Base-by-base conservation (phyloP, 2,888 invertebrate genomes). In the Cephonodes hylas region DNA sequence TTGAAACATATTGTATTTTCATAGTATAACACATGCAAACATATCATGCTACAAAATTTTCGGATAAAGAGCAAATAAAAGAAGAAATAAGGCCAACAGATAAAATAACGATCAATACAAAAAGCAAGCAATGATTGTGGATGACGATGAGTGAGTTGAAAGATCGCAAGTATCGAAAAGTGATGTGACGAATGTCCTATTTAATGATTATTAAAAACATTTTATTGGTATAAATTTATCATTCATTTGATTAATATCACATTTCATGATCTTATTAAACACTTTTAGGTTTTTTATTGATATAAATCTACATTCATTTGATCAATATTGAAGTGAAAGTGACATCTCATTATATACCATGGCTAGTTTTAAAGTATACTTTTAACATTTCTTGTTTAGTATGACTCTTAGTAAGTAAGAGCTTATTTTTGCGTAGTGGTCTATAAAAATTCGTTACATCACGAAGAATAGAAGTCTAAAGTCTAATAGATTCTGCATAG, bases 111-210 rank as follows among this genome's bases (percentile, higher is more conserved):
- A 71, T 71, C 66, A 59, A 85, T 81, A 88, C 84, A 86, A 72
- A 59, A 85, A 88, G 88, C 88, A 85, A 88, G 88, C 86, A 69
- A 86, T 86, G 87, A 76, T 62, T 63, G 70, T 81, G 83, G 72
- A 74, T 80, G 81, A 76, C 65, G 64, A 69, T 83, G 80, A 71
- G 68, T 68, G 75, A 13, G 38, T 25, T 56, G 18, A 48, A 25
- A 23, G 13, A 23, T 7, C 13, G 10, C 6, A 15, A 31, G 10
- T 20, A 31, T 22, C n/a, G 4, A 18, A 58, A 31, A 45, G 20
- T 31, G 53, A 31, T 31, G 20, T 42, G 31, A 58, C 38, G 23
- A 42, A 42, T 58, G 18, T 57, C 15, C 7, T 13, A 22, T 7
- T 57, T 38, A 10, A 4, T 20, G 5, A 1, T 22, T 6, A n/a